Evolutionary conservation across 1,140 invertebrate genomes (phyloP), one percentile per base, ranked within the genome.

Genomic region (Calliphora vicina): DNA sequence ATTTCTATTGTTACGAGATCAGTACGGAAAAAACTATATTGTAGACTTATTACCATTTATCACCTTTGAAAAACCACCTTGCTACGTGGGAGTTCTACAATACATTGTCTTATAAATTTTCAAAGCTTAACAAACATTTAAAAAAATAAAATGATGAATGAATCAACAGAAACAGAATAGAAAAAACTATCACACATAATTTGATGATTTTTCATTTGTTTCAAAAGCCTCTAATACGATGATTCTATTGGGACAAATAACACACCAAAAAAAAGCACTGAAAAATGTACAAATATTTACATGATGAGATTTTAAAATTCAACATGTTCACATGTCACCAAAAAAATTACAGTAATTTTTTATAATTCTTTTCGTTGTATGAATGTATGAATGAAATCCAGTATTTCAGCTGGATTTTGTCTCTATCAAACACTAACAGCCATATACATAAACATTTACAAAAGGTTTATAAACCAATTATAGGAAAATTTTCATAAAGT

Each of bases 251-350:
- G 23, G 20, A 35, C 73, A 76, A 29, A 76, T n/a, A n/a, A n/a
- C n/a, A n/a, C n/a, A 35, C 42, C 17, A 76, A 76, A 29, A 26
- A 26, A 76, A 76, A 35, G 35, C 35, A 35, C 35, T 35, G 35
- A 17, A 74, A 74, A 6, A 35, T 74, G 72, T 78, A 45, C 25
- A 78, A 78, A 78, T 78, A 78, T 78, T 78, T 78, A 78, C 74
- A 78, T 78, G 74, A 43, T 78, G 74, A 78, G 74, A 78, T 78
- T 78, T 43, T 26, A 78, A 43, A 43, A 43, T 6, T 45, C 20
- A 78, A 43, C 74, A 78, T 43, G 74, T 78, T 78, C 74, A 78
- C 74, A 78, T 78, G 74, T 78, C 74, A 78, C 12, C 74, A 20
- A 23, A 78, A 78, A 13, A 8, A 78, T 43, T 17, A 20, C 20